These are phyloP conservation scores for Panulirus ornatus DNA, from an alignment of 1,140 invertebrate genomes.

Conservation along the genomic window DNA sequence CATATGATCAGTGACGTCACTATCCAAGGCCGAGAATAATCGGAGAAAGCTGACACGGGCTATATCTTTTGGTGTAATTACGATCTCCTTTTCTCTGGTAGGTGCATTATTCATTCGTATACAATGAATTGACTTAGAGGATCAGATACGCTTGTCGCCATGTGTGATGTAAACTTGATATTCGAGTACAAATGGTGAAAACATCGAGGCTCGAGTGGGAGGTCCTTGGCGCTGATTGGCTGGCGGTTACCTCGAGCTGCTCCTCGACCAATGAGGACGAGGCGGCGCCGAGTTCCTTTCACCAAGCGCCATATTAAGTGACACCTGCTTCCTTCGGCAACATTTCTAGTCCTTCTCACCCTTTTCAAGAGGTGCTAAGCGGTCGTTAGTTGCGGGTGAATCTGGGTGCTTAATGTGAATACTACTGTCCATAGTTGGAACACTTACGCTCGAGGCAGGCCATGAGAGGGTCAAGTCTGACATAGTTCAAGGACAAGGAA, in stretches of 20 bases:
- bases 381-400: not conserved
- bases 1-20: slow-evolving; percentile 57
- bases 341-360: not conserved
- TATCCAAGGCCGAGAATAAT: slow-evolving; percentile 68
- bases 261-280: slow-evolving; percentile 73
- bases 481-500: slow-evolving; percentile 63
- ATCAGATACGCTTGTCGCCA: not conserved
- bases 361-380: not conserved
- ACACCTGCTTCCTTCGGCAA: slow-evolving; percentile 50
- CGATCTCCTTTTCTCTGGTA: slow-evolving; percentile 33
- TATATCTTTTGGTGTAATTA: slow-evolving; percentile 40
- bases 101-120: slow-evolving; percentile 28
- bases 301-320: slow-evolving; percentile 72
- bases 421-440: not conserved
- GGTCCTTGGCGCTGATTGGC: slow-evolving; percentile 71
- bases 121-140: not conserved
- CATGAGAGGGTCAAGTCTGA: slow-evolving; percentile 31
- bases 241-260: slow-evolving; percentile 69
- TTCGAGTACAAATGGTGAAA: slow-evolving; percentile 28
- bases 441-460: not conserved
- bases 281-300: slow-evolving; percentile 61
- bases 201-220: slow-evolving; percentile 68
- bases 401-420: no score
- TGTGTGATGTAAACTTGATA: not conserved
- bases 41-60: slow-evolving; percentile 68